Percentiles rank a stretch among this genome's conserved stretches.
phyloP scores from a whole-genome alignment of 2,797 vertebrate genomes.

The Girardinus metallicus region DNA sequence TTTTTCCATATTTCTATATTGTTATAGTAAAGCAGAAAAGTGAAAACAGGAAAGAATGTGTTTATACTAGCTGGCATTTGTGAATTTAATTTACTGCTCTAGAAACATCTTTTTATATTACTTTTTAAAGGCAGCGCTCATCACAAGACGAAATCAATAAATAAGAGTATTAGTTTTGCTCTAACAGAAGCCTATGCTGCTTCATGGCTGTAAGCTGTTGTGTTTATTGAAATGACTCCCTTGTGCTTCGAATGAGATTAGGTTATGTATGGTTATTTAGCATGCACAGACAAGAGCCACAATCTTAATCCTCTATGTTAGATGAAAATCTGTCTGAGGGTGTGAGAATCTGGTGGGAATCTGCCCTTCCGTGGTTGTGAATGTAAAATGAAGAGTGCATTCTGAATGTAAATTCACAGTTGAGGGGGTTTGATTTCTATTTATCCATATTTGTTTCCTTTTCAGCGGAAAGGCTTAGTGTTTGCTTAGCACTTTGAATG shows the following conservation, averaged over 20 bases:
- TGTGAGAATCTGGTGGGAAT: background rate
- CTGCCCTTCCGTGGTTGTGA: background rate
- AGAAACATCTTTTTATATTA: background rate
- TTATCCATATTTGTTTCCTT: background rate
- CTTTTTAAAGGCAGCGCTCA: slow-evolving; percentile 22
- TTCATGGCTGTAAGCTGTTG: slow-evolving; percentile 13
- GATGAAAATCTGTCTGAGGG: slow-evolving; percentile 26
- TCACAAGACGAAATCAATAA: slow-evolving; percentile 42
- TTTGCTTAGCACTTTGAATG: background rate
- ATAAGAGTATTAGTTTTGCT: slow-evolving; percentile 36
- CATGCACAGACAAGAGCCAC: slow-evolving; percentile 24
- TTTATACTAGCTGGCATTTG: background rate
- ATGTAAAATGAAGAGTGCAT: background rate
- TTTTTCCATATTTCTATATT: background rate
- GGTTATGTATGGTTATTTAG: slow-evolving; percentile 26
- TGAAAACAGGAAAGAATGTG: background rate
- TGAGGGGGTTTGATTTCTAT: background rate
- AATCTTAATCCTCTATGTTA: slow-evolving; percentile 46
- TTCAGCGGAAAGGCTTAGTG: background rate
- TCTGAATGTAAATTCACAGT: background rate
- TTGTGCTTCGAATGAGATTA: slow-evolving; percentile 46
- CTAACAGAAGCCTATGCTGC: slow-evolving; percentile 36
- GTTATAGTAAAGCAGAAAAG: background rate
- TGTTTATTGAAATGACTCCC: slow-evolving; percentile 42
- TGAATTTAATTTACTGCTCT: background rate